Base-by-base conservation (phyloP, 2,888 invertebrate genomes). In the Dione vanillae region DNA sequence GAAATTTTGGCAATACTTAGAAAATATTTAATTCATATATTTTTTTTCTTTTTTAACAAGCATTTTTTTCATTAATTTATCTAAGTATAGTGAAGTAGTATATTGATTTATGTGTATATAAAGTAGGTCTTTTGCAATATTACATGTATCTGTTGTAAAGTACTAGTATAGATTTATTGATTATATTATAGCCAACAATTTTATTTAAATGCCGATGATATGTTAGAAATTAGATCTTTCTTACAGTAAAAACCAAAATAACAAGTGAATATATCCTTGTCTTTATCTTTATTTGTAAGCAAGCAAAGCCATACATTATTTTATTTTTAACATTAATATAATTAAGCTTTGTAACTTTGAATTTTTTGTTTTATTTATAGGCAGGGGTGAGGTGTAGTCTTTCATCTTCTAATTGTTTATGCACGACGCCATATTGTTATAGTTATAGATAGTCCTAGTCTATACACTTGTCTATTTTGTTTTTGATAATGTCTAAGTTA, bases 401-500 rank as follows among this genome's bases (percentile, higher is more conserved):
- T 69, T 66, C 71, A 71, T 40, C 41, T 40, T 61, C 45, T 19
- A 66, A 52, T 65, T 67, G 61, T 10, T 67, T 65, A 52, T 62
- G 40, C 65, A 65, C 41, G 56, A 68, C 59, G 73, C 73, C 73
- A 74, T 74, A 71, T 67, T 45, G 67, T 68, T 68, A 45, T 54
- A 16, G 61, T 67, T 67, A 70, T 59, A 45, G 59, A 70, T 59
- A 45, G 59, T 71, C 58, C 73, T 74, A 74, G 73, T 74, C 73
- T 73, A 58, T 45, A 52, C 27, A n/a, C 19, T 54, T 62, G 41
- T 69, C 35, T 70, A 37, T 68, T 56, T 19, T 43, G n/a, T 67
- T 43, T 71, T 45, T 77, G 79, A 80, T 77, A 80, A 84, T 83
- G 84, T 82, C 74, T 82, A 85, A 82, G 73, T 78, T 65, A 64